phyloP scores from a whole-genome alignment of 2,113 vertebrate genomes.

The Oncorhynchus gorbuscha region DNA sequence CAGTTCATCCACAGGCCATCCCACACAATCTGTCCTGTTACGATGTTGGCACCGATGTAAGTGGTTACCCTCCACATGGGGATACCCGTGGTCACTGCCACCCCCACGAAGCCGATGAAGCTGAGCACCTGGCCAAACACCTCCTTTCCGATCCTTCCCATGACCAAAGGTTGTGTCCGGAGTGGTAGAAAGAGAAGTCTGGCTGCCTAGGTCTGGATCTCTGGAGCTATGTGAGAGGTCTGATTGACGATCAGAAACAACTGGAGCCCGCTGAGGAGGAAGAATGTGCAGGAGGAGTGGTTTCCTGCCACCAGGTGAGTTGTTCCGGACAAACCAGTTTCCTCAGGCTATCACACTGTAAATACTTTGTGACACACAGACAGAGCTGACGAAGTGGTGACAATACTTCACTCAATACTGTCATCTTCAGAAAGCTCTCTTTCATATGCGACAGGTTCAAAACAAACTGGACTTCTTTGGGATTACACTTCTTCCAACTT shows the following conservation, averaged over 20 bases:
- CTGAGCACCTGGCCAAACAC: constrained; percentile 55
- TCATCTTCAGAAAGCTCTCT: not conserved
- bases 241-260: constrained; percentile 2
- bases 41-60: constrained; percentile 79
- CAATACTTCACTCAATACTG: constrained; percentile 6
- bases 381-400: constrained; percentile 41
- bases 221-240: not conserved
- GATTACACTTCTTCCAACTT: not conserved
- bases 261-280: constrained; percentile 30
- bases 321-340: constrained; percentile 67
- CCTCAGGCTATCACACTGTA: constrained; percentile 19
- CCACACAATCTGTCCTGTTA: constrained; percentile 69
- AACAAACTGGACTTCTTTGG: not conserved
- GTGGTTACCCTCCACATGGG: constrained; percentile 83
- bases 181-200: constrained; percentile 11
- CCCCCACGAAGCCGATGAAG: constrained; percentile 77
- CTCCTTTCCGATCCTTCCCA: constrained; percentile 66
- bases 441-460: constrained; percentile 14
- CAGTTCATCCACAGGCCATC: constrained; percentile 94
- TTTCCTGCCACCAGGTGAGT: constrained; percentile 24
- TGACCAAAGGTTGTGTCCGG: constrained; percentile 41
- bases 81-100: constrained; percentile 74
- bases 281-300: constrained; percentile 45
- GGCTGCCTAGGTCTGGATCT: constrained; percentile 9
- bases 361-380: not conserved